phyloP scores from a whole-genome alignment of 2,888 invertebrate genomes.

The Stenchaetothrips biformis region DNA sequence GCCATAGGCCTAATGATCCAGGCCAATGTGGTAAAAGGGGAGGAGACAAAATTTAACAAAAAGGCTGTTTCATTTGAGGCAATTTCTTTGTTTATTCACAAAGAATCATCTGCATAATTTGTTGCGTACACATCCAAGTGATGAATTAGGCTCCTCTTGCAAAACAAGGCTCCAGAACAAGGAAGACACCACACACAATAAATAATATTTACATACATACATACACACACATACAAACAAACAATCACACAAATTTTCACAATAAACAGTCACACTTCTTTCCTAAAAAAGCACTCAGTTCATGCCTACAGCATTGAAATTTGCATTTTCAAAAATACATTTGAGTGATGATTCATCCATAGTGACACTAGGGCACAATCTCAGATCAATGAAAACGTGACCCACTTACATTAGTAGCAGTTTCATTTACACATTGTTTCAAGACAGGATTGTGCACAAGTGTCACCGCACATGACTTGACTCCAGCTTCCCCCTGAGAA shows the following conservation, averaged over 20 bases:
- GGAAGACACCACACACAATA: conserved; percentile 18
- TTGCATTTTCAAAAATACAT: conserved; percentile 22
- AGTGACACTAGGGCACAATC: neutral
- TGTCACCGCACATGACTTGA: neutral
- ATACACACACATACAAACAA: neutral
- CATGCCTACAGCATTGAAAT: neutral
- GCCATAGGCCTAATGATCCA: too few species aligned
- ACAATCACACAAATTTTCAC: neutral
- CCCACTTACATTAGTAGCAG: neutral
- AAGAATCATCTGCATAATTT: neutral
- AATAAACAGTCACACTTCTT: neutral
- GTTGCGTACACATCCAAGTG: conserved; percentile 6
- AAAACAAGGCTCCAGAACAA: conserved; percentile 6
- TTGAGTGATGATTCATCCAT: neutral
- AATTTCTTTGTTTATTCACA: neutral
- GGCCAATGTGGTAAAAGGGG: too few species aligned
- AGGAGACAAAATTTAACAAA: neutral
- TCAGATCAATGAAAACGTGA: neutral
- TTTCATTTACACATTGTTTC: neutral
- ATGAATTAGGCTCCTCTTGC: conserved; percentile 1
- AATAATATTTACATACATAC: conserved; percentile 22
- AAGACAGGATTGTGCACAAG: neutral
- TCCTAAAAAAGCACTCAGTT: neutral
- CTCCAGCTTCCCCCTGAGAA: neutral
- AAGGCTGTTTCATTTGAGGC: neutral